These are phyloP conservation scores for Bos javanicus DNA, from an alignment of 2,113 vertebrate species.

Conservation along the genomic window DNA sequence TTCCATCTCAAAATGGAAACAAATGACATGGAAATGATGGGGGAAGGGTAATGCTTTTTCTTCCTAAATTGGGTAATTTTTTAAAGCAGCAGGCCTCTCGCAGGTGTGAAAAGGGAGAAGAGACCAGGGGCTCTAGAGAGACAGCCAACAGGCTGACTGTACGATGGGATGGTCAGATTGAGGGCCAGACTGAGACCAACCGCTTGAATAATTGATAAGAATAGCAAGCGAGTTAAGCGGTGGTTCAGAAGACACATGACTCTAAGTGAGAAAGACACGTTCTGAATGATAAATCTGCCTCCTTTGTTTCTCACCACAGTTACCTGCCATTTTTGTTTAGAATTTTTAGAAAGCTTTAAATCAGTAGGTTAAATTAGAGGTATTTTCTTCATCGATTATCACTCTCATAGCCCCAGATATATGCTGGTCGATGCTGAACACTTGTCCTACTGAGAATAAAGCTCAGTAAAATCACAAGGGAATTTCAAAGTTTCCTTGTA, in stretches of 20 bases:
- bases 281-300: not conserved
- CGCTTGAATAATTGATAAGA: slow-evolving; percentile 48
- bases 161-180: not conserved
- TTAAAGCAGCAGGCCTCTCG: not conserved
- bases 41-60: not conserved
- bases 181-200: not conserved
- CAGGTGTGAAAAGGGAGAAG: not conserved
- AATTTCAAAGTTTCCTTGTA: not conserved
- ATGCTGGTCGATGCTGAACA: not conserved
- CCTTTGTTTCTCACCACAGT: not conserved
- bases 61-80: not conserved
- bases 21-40: not conserved
- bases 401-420: not conserved
- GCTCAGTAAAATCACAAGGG: not conserved
- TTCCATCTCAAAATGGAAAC: slow-evolving; percentile 19
- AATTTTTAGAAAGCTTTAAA: slow-evolving; percentile 6
- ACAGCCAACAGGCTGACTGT: not conserved
- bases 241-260: slow-evolving; percentile 8
- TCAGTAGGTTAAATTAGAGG: not conserved
- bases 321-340: not conserved
- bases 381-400: not conserved
- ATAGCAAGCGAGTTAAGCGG: slow-evolving; percentile 19
- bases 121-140: not conserved
- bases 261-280: not conserved
- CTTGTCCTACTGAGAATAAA: slow-evolving; percentile 23